Evolutionary conservation across 2,113 vertebrate genomes (phyloP).

Genomic region (Pomatorhinus ruficollis): DNA sequence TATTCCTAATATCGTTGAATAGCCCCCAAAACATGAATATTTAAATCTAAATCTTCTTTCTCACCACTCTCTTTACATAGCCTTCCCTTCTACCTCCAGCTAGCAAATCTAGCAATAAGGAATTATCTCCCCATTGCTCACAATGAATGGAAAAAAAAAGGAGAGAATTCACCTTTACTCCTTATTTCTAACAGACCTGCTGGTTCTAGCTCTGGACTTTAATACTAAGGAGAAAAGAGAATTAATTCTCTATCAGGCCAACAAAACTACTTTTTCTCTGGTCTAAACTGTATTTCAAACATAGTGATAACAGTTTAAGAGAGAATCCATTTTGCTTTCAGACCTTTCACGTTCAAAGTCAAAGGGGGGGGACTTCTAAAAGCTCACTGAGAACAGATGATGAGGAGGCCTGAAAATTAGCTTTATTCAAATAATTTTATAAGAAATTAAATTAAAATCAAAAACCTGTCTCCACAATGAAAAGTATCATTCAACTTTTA

Average conservation of each 20-base stretch:
- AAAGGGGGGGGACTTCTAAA: background rate
- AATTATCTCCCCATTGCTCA: conserved; percentile 11
- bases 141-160: background rate
- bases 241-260: background rate
- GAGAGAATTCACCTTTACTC: background rate
- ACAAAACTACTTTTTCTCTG: background rate
- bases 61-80: conserved; percentile 18
- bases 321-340: background rate
- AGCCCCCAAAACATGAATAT: conserved; percentile 57
- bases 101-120: conserved; percentile 23
- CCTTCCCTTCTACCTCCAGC: conserved; percentile 27
- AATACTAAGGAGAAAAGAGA: conserved; percentile 4
- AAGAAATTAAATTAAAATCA: background rate
- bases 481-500: background rate
- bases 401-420: background rate
- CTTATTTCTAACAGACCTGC: background rate
- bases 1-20: conserved; percentile 68
- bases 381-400: background rate
- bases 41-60: conserved; percentile 49
- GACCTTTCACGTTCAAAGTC: background rate
- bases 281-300: conserved; percentile 18
- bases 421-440: background rate
- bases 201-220: background rate
- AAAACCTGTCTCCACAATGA: background rate
- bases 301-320: background rate